These are phyloP conservation scores for Strix occidentalis DNA, from an alignment of 2,797 vertebrate genomes.

Conservation along the genomic window DNA sequence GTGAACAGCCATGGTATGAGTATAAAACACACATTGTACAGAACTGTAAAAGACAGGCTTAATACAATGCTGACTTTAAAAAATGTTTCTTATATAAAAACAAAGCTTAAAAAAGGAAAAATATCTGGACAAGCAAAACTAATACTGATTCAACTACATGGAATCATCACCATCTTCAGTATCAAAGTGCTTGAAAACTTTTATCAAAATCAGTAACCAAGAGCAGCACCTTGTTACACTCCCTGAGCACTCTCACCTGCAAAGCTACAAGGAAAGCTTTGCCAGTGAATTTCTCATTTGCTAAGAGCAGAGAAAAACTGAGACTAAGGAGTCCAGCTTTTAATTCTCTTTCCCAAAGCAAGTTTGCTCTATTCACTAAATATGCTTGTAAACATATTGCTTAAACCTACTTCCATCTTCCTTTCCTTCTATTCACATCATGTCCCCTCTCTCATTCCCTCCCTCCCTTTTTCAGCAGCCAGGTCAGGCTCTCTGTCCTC, in stretches of 20 bases:
- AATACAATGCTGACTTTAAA: not conserved
- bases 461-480: not conserved
- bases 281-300: not conserved
- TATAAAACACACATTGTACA: not conserved
- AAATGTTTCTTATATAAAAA: not conserved
- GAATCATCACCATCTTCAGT: not conserved
- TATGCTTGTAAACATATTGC: not conserved
- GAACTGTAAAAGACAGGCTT: not conserved
- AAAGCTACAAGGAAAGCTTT: not conserved
- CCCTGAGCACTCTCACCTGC: not conserved
- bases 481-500: not conserved
- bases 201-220: not conserved
- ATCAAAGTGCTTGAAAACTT: not conserved
- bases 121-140: not conserved
- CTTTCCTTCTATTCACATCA: not conserved
- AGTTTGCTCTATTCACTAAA: not conserved
- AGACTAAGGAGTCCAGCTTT: not conserved
- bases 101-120: not conserved
- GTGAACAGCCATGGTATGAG: not conserved
- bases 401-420: not conserved
- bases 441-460: rapidly evolving
- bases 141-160: not conserved
- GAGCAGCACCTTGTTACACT: not conserved
- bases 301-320: not conserved
- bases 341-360: not conserved